These are phyloP conservation scores for Platypus cylindrus DNA, from an alignment of 2,888 invertebrate species.

Conservation along the genomic window DNA sequence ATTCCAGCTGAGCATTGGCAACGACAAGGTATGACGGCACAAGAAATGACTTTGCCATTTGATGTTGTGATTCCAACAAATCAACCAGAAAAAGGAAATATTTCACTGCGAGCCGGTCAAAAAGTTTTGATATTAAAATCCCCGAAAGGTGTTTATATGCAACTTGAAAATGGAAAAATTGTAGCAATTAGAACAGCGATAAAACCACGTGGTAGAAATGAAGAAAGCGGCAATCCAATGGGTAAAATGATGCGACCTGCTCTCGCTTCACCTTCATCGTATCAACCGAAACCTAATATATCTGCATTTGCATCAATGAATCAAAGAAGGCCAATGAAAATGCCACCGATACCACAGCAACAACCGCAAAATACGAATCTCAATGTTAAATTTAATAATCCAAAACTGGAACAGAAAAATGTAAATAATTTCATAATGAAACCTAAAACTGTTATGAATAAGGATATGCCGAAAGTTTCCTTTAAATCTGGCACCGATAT, in stretches of 20 bases:
- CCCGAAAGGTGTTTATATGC: slow-evolving; percentile 92
- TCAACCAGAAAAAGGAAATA: slow-evolving; percentile 77
- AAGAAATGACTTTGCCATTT: slow-evolving; percentile 77
- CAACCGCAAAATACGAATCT: slow-evolving; percentile 22
- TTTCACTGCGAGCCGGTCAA: slow-evolving; percentile 85
- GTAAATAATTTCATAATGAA: slow-evolving; percentile 31
- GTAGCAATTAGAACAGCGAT: slow-evolving; percentile 78
- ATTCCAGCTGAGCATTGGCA: slow-evolving; percentile 87
- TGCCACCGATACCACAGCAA: slow-evolving; percentile 9
- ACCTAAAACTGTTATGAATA: slow-evolving; percentile 27
- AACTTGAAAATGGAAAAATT: slow-evolving; percentile 86
- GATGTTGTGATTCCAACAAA: slow-evolving; percentile 90
- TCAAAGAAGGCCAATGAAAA: slow-evolving; percentile 30
- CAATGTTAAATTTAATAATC: slow-evolving; percentile 30
- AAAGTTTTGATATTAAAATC: slow-evolving; percentile 90
- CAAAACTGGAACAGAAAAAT: slow-evolving; percentile 29
- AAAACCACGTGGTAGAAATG: slow-evolving; percentile 47
- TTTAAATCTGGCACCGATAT: slow-evolving; percentile 24
- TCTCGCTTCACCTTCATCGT: too few species aligned
- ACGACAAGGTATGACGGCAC: slow-evolving; percentile 72
- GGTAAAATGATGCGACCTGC: slow-evolving; percentile 23
- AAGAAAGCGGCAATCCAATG: slow-evolving; percentile 34
- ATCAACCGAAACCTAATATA: slow-evolving; percentile 38
- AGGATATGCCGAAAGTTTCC: slow-evolving; percentile 17
- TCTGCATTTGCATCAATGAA: neutral